Percentiles rank a stretch among this genome's conserved stretches.
phyloP scores from a whole-genome alignment of 1,140 invertebrate species.

The Meloidogyne exigua region DNA sequence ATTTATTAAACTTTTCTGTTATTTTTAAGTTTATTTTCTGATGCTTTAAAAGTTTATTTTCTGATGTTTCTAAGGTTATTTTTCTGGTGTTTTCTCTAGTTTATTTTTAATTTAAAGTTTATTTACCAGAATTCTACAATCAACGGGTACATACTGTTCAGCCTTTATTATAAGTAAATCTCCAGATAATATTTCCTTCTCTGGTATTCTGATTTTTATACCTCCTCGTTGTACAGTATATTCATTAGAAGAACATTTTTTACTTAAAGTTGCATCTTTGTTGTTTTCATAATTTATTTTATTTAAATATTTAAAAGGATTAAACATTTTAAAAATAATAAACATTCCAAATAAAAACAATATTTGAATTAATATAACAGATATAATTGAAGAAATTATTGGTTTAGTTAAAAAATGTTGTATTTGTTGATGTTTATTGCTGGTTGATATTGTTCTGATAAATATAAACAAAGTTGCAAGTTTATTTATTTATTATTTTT shows the following conservation, averaged over 20 bases:
- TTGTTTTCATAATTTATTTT: conserved; percentile 4
- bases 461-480: too few relatives aligned
- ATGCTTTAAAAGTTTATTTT: background rate
- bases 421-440: background rate
- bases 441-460: background rate
- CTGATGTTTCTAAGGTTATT: background rate
- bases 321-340: background rate
- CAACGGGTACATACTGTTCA: conserved; percentile 21
- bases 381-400: background rate
- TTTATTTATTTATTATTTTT: background rate
- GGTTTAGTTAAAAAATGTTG: background rate
- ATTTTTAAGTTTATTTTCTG: background rate
- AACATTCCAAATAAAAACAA: background rate
- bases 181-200: conserved; percentile 3
- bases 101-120: background rate
- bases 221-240: conserved; percentile 8
- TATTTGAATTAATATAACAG: conserved; percentile 1
- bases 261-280: background rate
- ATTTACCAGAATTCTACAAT: conserved; percentile 16
- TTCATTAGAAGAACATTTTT: background rate
- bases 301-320: background rate
- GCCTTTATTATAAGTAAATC: conserved; percentile 14
- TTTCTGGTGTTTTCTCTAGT: background rate
- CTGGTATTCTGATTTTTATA: background rate
- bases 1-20: too few relatives aligned